These are phyloP conservation scores for Glyphotaelius pellucidus DNA, from an alignment of 2,888 invertebrate genomes.

Conservation along the genomic window DNA sequence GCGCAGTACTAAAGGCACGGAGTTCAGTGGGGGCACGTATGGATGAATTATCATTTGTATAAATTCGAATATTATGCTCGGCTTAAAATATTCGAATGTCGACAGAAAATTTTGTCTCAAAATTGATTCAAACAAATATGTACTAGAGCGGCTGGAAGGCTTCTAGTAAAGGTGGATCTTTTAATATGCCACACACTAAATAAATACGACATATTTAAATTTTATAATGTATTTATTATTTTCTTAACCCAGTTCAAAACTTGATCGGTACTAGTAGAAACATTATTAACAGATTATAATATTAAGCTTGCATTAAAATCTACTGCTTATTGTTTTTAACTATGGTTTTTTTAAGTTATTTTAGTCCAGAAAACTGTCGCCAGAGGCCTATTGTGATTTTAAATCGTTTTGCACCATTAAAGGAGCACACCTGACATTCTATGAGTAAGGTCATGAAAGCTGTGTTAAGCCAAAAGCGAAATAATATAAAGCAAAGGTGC, in stretches of 20 bases:
- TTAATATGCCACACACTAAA: too few relatives aligned
- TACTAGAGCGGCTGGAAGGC: too few relatives aligned
- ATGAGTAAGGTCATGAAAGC: conserved; percentile 2
- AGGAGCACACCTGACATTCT: neutral
- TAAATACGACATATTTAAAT: too few relatives aligned
- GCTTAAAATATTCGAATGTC: too few relatives aligned
- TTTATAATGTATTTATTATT: neutral
- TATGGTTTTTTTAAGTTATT: neutral
- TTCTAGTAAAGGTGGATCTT: too few relatives aligned
- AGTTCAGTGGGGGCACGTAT: too few relatives aligned
- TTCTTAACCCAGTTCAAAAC: neutral
- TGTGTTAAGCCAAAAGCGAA: neutral
- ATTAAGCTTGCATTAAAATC: neutral
- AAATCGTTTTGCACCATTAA: neutral
- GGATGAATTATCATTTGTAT: too few relatives aligned
- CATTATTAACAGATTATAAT: neutral
- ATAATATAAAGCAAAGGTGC: neutral
- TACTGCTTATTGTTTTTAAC: neutral
- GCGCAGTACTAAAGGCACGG: too few relatives aligned
- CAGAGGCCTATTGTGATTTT: neutral
- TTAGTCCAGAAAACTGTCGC: neutral
- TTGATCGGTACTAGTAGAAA: neutral
- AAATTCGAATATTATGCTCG: too few relatives aligned
- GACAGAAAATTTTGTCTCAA: too few relatives aligned
- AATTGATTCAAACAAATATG: too few relatives aligned